phyloP scores from a whole-genome alignment of 2,113 vertebrate genomes.

The Indri indri region DNA sequence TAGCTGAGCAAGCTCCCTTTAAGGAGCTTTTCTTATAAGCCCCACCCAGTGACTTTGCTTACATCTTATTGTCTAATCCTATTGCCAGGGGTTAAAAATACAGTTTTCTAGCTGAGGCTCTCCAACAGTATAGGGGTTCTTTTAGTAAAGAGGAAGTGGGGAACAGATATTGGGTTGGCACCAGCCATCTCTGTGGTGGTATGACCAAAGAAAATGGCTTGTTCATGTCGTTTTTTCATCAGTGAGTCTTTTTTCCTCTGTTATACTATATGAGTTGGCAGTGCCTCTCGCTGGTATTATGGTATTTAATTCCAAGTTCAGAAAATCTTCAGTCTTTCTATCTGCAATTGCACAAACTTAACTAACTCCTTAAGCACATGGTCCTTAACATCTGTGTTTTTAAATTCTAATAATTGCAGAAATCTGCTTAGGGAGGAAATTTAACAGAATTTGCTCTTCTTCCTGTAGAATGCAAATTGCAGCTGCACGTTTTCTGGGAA shows the following conservation, averaged over 20 bases:
- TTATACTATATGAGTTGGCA: not conserved
- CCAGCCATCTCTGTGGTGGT: not conserved
- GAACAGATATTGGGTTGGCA: not conserved
- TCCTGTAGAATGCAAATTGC: not conserved
- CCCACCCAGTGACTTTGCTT: not conserved
- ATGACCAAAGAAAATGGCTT: not conserved
- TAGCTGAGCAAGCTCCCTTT: not conserved
- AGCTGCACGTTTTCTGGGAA: conserved; percentile 9
- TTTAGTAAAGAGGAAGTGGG: not conserved
- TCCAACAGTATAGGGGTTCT: not conserved
- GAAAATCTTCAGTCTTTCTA: not conserved
- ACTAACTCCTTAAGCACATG: not conserved
- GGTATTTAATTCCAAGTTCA: not conserved
- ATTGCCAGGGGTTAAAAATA: not conserved
- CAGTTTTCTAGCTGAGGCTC: not conserved
- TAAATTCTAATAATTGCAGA: conserved; percentile 36
- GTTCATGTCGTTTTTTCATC: not conserved
- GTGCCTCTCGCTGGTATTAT: not conserved
- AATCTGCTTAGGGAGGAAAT: not conserved
- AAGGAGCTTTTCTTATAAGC: not conserved
- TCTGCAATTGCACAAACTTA: conserved; percentile 17
- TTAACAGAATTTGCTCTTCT: not conserved
- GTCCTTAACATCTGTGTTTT: conserved; percentile 22
- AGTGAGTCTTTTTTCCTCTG: not conserved
- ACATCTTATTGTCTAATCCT: not conserved